Evolutionary conservation across 2,888 invertebrate genomes (phyloP).

Genomic region (Pharmacophagus antenor): DNA sequence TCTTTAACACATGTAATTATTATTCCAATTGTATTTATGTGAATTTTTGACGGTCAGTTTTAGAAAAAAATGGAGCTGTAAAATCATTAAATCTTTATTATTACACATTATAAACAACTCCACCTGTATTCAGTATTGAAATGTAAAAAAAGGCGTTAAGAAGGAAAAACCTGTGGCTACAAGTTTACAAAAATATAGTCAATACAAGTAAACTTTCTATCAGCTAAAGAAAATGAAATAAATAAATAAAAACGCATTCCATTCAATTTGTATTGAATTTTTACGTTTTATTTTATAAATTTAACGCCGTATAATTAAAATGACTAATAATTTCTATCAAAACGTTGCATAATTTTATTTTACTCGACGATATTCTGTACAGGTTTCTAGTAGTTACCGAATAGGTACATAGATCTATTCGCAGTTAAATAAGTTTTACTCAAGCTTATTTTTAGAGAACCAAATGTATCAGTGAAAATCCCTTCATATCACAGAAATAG

Average conservation of each 20-base stretch:
- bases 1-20: too few relatives aligned
- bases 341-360: slow-evolving; percentile 6
- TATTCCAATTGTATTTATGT: too few relatives aligned
- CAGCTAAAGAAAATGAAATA: slow-evolving; percentile 19
- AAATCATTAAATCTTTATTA: background rate
- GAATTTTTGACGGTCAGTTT: background rate
- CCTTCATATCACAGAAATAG: too few relatives aligned
- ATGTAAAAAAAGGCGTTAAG: background rate
- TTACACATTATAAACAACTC: too few relatives aligned
- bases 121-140: too few relatives aligned
- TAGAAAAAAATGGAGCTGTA: background rate
- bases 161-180: background rate
- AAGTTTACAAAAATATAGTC: slow-evolving; percentile 3
- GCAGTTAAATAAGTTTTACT: too few relatives aligned
- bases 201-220: slow-evolving; percentile 24
- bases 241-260: slow-evolving; percentile 24
- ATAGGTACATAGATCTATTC: too few relatives aligned
- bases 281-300: slow-evolving; percentile 19
- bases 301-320: slow-evolving; percentile 16
- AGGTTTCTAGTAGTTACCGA: too few relatives aligned
- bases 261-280: slow-evolving; percentile 19
- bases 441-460: too few relatives aligned
- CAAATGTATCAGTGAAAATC: too few relatives aligned
- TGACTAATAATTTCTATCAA: slow-evolving; percentile 1
- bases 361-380: background rate